phyloP scores from a whole-genome alignment of 2,113 vertebrate genomes.

The Machaerirhynchus nigripectus region DNA sequence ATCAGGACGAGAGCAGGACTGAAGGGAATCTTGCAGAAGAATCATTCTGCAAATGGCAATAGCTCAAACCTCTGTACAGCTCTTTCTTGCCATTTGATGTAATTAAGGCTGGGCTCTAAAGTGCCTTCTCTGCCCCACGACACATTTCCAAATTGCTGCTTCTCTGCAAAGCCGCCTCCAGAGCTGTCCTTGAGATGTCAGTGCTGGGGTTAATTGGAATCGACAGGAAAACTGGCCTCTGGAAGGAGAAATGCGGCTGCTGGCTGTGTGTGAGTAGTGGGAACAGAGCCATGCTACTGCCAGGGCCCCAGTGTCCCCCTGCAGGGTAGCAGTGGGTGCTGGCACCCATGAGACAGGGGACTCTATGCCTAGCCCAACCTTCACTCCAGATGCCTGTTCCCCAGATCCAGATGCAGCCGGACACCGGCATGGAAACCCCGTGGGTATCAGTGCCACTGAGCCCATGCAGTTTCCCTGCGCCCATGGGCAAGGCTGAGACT shows the following conservation, averaged over 20 bases:
- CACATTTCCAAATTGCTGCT: neutral
- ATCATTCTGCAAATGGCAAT: neutral
- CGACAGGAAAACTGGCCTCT: neutral
- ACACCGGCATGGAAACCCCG: rapidly evolving
- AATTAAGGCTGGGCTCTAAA: neutral
- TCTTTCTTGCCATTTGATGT: neutral
- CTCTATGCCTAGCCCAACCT: rapidly evolving
- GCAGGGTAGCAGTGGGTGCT: neutral
- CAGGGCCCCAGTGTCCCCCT: too few species aligned
- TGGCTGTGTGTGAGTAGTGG: neutral
- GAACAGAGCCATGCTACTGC: neutral
- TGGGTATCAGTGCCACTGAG: rapidly evolving
- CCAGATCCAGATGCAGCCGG: neutral
- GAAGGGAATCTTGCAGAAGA: neutral
- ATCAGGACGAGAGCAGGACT: neutral
- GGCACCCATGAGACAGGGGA: rapidly evolving
- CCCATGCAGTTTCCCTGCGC: rapidly evolving
- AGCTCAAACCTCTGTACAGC: neutral
- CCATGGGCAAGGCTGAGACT: neutral
- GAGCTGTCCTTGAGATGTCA: neutral
- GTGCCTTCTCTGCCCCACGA: neutral
- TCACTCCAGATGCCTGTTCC: neutral
- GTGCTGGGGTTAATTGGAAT: neutral
- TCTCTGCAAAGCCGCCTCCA: neutral
- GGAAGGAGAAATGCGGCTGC: rapidly evolving